Conservation (phyloP, 37 sponge, comb jelly and placozoan genomes). For the Halichondria panicea region DNA sequence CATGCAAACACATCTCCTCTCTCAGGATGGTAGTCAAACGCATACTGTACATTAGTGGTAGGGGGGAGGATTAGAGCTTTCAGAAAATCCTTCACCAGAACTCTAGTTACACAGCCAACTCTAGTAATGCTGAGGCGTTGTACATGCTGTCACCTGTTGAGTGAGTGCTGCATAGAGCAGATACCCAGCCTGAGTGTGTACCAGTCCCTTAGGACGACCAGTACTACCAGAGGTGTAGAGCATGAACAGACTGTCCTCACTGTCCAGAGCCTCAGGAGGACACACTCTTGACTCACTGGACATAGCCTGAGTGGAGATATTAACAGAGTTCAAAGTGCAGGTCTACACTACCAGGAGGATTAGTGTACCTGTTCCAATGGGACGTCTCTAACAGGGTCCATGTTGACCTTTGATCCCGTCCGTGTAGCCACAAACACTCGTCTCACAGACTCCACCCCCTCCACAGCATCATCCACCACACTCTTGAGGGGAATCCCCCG, state of each 20-base stretch:
- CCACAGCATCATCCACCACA: conserved; percentile 83
- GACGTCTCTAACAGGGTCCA: conserved; percentile 65
- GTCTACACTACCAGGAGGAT: not conserved
- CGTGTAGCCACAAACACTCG: conserved; percentile 81
- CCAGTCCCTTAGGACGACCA: conserved; percentile 92
- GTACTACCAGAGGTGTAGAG: conserved; percentile 97
- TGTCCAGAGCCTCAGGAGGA: conserved; percentile 82
- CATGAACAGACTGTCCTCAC: conserved; percentile 93
- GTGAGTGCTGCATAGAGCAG: conserved; percentile 89
- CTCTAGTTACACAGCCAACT: not conserved
- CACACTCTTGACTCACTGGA: conserved; percentile 55
- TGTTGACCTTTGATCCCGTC: conserved; percentile 76
- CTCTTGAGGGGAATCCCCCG: conserved; percentile 82
- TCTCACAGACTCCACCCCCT: conserved; percentile 63
- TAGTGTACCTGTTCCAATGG: conserved; percentile 67
- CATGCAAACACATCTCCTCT: conserved; percentile 89
- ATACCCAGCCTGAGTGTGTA: conserved; percentile 97
- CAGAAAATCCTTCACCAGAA: no score
- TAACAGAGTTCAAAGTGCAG: not conserved
- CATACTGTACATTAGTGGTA: conserved; percentile 47
- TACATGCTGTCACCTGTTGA: conserved; percentile 78
- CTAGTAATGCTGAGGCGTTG: no score
- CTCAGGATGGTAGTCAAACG: conserved; percentile 85
- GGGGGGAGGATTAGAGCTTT: not conserved
- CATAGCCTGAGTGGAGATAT: conserved; percentile 72